Conservation (phyloP, 2,113 vertebrate species). For the Xenopus tropicalis region UCB_Xtro_10.0 CM004452.2:44920501-44921000, state of each 20-base stretch:
- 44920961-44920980: too few species aligned
- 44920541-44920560: constrained; percentile 13
- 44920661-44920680: constrained; percentile 20
- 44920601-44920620: neutral
- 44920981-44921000: too few species aligned
- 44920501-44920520: neutral
- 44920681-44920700: neutral
- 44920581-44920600: constrained; percentile 36
- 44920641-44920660: constrained; percentile 5
- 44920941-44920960: too few species aligned
- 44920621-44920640: neutral
- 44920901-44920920: too few species aligned
- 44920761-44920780: neutral
- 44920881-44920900: too few species aligned
- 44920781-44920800: too few species aligned
- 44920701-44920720: constrained; percentile 6
- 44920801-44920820: too few species aligned
- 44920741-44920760: neutral
- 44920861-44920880: too few species aligned
- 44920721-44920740: neutral
- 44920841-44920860: too few species aligned
- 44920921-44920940: too few species aligned
- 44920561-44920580: constrained; percentile 51
- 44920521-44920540: too few species aligned
- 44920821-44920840: too few species aligned